phyloP scores from a whole-genome alignment of 92 coral and sea anemone genomes.

The Parazoanthus darwini region DNA sequence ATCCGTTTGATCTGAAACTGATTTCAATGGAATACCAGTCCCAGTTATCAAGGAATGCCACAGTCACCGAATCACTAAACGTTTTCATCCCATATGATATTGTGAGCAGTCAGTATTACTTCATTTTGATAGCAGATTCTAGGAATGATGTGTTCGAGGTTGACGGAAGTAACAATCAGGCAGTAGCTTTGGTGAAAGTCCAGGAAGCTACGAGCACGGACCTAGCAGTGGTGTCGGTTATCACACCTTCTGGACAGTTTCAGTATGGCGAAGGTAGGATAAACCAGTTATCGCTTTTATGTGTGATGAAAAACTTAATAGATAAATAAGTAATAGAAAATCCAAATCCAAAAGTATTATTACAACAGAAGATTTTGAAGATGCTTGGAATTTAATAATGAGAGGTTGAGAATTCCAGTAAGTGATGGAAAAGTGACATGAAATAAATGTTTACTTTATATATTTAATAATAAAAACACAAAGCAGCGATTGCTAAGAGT shows the following conservation, averaged over 20 bases:
- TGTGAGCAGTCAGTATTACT: constrained; percentile 65
- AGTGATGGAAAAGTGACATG: too few relatives aligned
- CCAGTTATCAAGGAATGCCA: constrained; percentile 43
- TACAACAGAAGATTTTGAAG: too few relatives aligned
- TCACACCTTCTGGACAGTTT: constrained; percentile 49
- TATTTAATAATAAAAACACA: too few relatives aligned
- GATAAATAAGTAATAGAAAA: too few relatives aligned
- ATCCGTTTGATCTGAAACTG: constrained; percentile 72
- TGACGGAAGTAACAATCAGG: constrained; percentile 69
- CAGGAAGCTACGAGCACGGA: constrained; percentile 65
- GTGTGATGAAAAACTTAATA: neutral
- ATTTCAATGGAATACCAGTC: constrained; percentile 33
- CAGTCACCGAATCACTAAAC: constrained; percentile 37
- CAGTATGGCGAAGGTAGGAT: constrained; percentile 59
- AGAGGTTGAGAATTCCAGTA: too few relatives aligned
- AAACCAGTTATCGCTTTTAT: neutral
- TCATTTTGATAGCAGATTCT: constrained; percentile 65
- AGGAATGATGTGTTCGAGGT: constrained; percentile 59
- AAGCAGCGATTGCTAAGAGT: too few relatives aligned
- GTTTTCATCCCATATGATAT: constrained; percentile 80
- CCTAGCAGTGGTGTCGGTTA: constrained; percentile 66
- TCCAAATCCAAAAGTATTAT: too few relatives aligned
- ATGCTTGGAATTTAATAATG: too few relatives aligned
- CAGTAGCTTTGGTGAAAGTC: constrained; percentile 50
- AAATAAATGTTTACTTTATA: too few relatives aligned